Conservation (phyloP, 1,140 invertebrate species). For the Neuroterus valhalla region DNA sequence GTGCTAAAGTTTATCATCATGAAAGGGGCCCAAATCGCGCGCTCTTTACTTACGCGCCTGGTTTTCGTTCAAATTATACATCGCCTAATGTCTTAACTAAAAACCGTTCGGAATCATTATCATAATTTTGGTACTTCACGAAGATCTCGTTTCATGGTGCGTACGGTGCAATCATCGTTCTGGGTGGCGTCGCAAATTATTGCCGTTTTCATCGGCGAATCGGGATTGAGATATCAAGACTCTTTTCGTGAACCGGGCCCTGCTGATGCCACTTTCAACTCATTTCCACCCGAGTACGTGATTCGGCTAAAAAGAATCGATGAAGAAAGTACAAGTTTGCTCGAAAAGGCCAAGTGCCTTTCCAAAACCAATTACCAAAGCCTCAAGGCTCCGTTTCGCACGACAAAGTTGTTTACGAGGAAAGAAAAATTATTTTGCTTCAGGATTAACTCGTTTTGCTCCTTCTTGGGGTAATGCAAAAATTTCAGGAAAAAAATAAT, state of each 20-base stretch:
- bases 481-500: too few relatives aligned
- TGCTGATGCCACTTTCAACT: not conserved
- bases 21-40: constrained; percentile 50
- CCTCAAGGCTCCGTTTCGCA: not conserved
- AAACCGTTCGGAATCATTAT: constrained; percentile 72
- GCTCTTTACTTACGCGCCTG: constrained; percentile 68
- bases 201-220: constrained; percentile 67
- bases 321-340: constrained; percentile 13
- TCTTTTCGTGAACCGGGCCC: constrained; percentile 32
- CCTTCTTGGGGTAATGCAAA: too few relatives aligned
- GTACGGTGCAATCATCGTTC: constrained; percentile 68
- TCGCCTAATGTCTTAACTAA: constrained; percentile 74
- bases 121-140: constrained; percentile 71
- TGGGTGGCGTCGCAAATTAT: constrained; percentile 71
- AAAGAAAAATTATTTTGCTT: too few relatives aligned
- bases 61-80: constrained; percentile 71
- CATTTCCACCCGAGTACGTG: constrained; percentile 26
- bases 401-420: too few relatives aligned
- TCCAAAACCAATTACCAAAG: not conserved
- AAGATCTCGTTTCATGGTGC: constrained; percentile 62
- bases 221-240: constrained; percentile 70
- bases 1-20: constrained; percentile 71
- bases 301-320: constrained; percentile 2
- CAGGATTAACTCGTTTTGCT: too few relatives aligned
- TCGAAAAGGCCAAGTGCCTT: not conserved